Base-by-base conservation (phyloP, 1,140 invertebrate species). In the Idris sp. region DNA sequence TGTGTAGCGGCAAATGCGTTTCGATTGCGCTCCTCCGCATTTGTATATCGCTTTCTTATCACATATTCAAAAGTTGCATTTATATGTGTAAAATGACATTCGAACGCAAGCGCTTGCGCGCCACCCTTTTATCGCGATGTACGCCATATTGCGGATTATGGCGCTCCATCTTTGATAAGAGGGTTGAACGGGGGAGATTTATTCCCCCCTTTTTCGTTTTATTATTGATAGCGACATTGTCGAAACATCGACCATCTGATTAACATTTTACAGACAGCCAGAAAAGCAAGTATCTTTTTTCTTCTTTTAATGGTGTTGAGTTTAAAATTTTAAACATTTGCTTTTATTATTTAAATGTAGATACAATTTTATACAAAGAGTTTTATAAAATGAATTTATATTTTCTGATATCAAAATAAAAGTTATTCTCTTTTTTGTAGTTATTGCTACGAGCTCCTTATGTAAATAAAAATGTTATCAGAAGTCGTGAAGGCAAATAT, bases 61-160 rank as follows among this genome's bases (percentile, higher is more conserved):
- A 72, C 67, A 72, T 72, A 72, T 72, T 72, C 67, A 72, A 49
- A 56, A 56, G 46, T 46, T 61, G 38, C 49, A 56, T 72, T 62
- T 72, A 72, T 56, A 44, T 36, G 25, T 40, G 48, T 33, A 30
- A 69, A 44, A 38, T 46, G 31, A 48, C 65, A 44, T 69, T 61
- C 46, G 48, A 44, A 59, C 41, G 31, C 48, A 4, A 22, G 36
- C 38, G 25, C 36, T 7, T n/a, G 41, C 49, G 54, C 46, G 18
- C 14, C 2, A 28, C 15, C 14, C 15, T 44, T 59, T 71, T 53
- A 38, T 43, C 35, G 49, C 41, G 14, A 14, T 16, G 5, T 10
- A 3, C 38, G 59, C 67, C 58, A 69, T 69, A 10, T 31, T 69
- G 56, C 40, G 15, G 51, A 56, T 56, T 58, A 68, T 35, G 40